Conservation (phyloP, 1,140 invertebrate genomes). For the Dendrolimus kikuchii region DNA sequence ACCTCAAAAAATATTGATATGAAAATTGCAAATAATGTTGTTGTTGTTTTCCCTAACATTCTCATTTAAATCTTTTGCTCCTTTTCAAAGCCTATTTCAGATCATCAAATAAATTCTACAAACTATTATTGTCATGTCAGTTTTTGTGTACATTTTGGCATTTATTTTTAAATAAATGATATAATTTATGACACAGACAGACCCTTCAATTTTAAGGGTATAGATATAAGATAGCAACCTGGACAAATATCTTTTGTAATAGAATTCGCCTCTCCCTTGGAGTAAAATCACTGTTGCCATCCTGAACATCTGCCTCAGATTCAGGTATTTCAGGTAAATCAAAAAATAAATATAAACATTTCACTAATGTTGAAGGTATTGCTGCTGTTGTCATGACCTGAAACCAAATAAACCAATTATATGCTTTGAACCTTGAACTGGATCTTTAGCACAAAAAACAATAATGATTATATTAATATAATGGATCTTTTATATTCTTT, state of each 20-base stretch:
- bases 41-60: too few species aligned
- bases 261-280: constrained; percentile 91
- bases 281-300: constrained; percentile 88
- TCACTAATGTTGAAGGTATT: constrained; percentile 97
- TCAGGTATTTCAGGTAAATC: constrained; percentile 94
- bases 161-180: too few species aligned
- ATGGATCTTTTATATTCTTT: not conserved
- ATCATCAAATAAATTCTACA: too few species aligned
- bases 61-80: too few species aligned
- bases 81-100: too few species aligned
- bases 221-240: constrained; percentile 72
- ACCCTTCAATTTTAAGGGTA: too few species aligned
- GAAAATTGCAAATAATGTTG: too few species aligned
- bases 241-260: constrained; percentile 97
- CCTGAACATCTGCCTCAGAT: constrained; percentile 81
- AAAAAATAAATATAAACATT: constrained; percentile 99
- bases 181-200: too few species aligned
- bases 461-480: not conserved
- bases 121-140: too few species aligned
- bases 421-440: constrained; percentile 2
- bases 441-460: constrained; percentile 1
- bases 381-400: constrained; percentile 96
- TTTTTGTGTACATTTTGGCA: too few species aligned
- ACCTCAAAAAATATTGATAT: too few species aligned
- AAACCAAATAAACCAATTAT: constrained; percentile 13